These are phyloP conservation scores for Anarrhichthys ocellatus DNA, from an alignment of 2,113 vertebrate genomes.

Conservation along the genomic window DNA sequence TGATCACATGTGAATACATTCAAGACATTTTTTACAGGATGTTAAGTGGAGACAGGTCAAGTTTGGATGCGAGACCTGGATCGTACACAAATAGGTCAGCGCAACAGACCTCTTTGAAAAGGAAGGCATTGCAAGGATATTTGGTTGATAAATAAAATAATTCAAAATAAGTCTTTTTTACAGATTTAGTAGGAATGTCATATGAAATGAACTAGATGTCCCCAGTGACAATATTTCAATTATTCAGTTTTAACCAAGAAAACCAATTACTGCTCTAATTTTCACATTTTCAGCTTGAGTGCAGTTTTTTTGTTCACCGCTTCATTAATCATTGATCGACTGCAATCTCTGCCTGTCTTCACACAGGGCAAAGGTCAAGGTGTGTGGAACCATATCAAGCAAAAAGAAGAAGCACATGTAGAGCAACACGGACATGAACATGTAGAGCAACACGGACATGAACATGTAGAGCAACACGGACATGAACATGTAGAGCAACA, in stretches of 20 bases:
- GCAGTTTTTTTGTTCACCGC: constrained; percentile 12
- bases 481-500: constrained; percentile 5
- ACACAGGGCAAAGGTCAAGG: constrained; percentile 78
- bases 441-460: constrained; percentile 1
- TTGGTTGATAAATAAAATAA: background rate
- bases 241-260: background rate
- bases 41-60: background rate
- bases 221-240: background rate
- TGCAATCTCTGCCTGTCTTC: constrained; percentile 66
- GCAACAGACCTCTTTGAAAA: background rate
- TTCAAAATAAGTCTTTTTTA: background rate
- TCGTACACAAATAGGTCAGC: background rate
- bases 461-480: too few species aligned
- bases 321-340: constrained; percentile 81
- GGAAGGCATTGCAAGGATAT: background rate
- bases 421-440: background rate
- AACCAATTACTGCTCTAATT: background rate
- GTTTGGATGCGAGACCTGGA: background rate
- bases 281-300: background rate
- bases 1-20: background rate
- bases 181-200: background rate
- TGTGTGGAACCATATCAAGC: constrained; percentile 30
- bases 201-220: background rate
- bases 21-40: background rate
- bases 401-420: constrained; percentile 28